Conservation (phyloP, 2,113 vertebrate genomes). For the Atractosteus spatula region DNA sequence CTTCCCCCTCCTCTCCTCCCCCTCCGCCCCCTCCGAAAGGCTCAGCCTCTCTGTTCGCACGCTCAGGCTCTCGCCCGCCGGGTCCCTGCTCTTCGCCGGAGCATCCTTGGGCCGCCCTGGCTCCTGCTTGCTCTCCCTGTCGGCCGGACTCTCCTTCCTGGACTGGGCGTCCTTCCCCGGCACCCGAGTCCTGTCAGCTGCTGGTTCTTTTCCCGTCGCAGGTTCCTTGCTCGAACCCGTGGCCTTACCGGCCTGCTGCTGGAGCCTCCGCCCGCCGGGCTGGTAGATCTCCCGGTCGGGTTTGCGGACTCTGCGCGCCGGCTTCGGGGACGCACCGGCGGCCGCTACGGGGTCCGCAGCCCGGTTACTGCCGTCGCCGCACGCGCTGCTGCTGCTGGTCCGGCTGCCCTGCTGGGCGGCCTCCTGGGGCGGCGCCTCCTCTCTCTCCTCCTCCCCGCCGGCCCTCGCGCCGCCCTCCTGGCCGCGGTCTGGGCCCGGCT, state of each 20-base stretch:
- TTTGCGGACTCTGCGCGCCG: slow-evolving; percentile 75
- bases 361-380: not conserved
- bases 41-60: slow-evolving; percentile 71
- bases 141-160: slow-evolving; percentile 29
- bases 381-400: not conserved
- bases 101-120: slow-evolving; percentile 5
- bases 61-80: slow-evolving; percentile 53
- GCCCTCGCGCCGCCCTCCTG: not conserved
- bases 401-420: slow-evolving; percentile 5
- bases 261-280: slow-evolving; percentile 79
- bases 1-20: slow-evolving; percentile 17
- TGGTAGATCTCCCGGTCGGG: slow-evolving; percentile 93
- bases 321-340: slow-evolving; percentile 48
- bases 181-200: slow-evolving; percentile 15
- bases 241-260: slow-evolving; percentile 50
- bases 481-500: slow-evolving; percentile 26
- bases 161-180: slow-evolving; percentile 31
- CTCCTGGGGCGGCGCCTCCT: not conserved
- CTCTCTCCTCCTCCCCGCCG: not conserved
- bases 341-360: slow-evolving; percentile 15
- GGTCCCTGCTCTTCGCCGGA: slow-evolving; percentile 17
- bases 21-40: slow-evolving; percentile 43
- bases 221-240: slow-evolving; percentile 38
- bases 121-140: slow-evolving; percentile 22
- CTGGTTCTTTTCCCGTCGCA: slow-evolving; percentile 28